A percentile compares a stretch with the other conserved stretches of the same genome.
Conservation (phyloP, 2,888 invertebrate species). For the Apoda limacodes region DNA sequence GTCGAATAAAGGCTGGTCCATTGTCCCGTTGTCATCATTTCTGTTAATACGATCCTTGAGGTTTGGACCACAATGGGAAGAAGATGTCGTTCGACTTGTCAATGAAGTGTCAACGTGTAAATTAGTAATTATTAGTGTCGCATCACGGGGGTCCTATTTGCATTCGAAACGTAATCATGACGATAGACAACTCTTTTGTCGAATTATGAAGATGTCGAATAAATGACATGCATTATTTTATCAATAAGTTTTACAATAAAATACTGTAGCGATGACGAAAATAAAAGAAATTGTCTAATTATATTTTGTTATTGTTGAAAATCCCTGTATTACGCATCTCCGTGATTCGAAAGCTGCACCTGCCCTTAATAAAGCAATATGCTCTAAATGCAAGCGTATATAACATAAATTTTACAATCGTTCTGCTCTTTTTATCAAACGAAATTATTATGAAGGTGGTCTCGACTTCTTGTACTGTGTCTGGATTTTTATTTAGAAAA, state of each 20-base stretch:
- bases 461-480: constrained; percentile 39
- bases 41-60: constrained; percentile 68
- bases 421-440: constrained; percentile 56
- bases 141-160: constrained; percentile 56
- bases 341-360: constrained; percentile 48
- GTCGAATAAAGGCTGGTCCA: constrained; percentile 45
- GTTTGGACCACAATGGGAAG: constrained; percentile 64
- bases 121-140: constrained; percentile 60
- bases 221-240: too few relatives aligned
- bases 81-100: constrained; percentile 54
- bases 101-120: constrained; percentile 64
- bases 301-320: too few relatives aligned
- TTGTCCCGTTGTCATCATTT: constrained; percentile 65
- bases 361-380: constrained; percentile 67
- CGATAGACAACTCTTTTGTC: constrained; percentile 32
- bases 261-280: too few relatives aligned
- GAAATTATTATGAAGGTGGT: constrained; percentile 64
- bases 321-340: constrained; percentile 38
- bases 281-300: too few relatives aligned
- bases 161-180: constrained; percentile 38
- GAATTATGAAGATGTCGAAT: background rate
- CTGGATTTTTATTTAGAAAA: constrained; percentile 58
- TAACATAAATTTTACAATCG: constrained; percentile 60
- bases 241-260: too few relatives aligned
- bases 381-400: constrained; percentile 65